These are phyloP conservation scores for Poecilia wingei DNA, from an alignment of 2,797 vertebrate genomes.

Conservation along the genomic window DNA sequence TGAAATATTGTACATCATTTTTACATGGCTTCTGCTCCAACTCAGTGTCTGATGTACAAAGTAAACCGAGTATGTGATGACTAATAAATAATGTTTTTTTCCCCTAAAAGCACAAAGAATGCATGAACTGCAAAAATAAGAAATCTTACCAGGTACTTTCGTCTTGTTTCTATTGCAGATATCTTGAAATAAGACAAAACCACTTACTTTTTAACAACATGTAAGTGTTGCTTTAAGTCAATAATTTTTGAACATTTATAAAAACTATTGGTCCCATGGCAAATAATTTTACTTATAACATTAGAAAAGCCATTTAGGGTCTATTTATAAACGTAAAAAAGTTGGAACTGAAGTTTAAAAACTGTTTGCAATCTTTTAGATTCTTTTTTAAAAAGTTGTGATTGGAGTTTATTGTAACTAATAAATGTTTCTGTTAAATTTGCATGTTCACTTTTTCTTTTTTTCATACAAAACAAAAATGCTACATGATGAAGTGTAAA, in stretches of 20 bases:
- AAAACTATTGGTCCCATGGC: too few relatives aligned
- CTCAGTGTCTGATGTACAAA: not conserved
- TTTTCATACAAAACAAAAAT: not conserved
- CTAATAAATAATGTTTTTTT: not conserved
- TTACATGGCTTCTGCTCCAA: not conserved
- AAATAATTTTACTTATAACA: too few relatives aligned
- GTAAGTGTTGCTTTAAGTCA: too few relatives aligned
- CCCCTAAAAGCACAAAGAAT: not conserved
- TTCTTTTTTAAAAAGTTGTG: not conserved
- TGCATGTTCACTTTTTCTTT: not conserved
- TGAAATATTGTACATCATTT: not conserved
- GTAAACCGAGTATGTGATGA: not conserved
- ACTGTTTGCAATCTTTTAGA: not conserved
- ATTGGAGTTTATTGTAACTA: not conserved
- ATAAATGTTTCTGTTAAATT: conserved; percentile 1
- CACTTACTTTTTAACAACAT: too few relatives aligned
- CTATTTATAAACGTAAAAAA: not conserved
- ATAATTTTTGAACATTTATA: too few relatives aligned
- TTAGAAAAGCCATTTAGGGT: not conserved
- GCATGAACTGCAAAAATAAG: not conserved
- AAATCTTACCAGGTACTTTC: too few relatives aligned
- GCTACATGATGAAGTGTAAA: not conserved
- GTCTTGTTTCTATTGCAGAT: too few relatives aligned
- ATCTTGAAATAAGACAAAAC: too few relatives aligned
- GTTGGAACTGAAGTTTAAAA: not conserved